A percentile compares a stretch with the other conserved stretches of the same genome.
Evolutionary conservation across 2,888 invertebrate genomes (phyloP).

Genomic region (Dione vanillae): DNA sequence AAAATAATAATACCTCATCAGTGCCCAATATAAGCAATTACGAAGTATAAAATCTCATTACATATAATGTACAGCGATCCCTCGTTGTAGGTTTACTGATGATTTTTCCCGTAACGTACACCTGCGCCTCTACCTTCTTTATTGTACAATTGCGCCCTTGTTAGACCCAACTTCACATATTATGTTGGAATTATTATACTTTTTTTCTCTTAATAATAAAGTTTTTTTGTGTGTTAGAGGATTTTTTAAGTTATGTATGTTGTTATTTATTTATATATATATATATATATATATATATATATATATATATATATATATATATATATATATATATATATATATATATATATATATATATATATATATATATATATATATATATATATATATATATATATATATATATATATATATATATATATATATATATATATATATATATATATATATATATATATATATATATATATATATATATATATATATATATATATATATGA

Average conservation of each 20-base stretch:
- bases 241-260: background rate
- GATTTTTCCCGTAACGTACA: slow-evolving; percentile 37
- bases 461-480: no score
- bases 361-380: no score
- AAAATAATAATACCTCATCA: background rate
- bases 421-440: no score
- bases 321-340: no score
- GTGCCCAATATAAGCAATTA: slow-evolving; percentile 11
- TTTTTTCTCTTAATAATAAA: slow-evolving; percentile 14
- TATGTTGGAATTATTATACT: slow-evolving; percentile 30
- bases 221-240: slow-evolving; percentile 1
- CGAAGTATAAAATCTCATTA: slow-evolving; percentile 29
- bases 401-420: no score
- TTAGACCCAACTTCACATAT: slow-evolving; percentile 36
- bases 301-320: no score
- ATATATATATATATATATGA: no score
- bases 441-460: no score
- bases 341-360: no score
- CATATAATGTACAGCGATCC: slow-evolving; percentile 26
- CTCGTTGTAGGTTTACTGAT: slow-evolving; percentile 17
- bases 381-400: no score
- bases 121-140: slow-evolving; percentile 23
- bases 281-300: no score
- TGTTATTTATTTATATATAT: no score
- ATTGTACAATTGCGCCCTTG: slow-evolving; percentile 29